Conservation (phyloP, 2,888 invertebrate species). For the Crepidodera aurea region DNA sequence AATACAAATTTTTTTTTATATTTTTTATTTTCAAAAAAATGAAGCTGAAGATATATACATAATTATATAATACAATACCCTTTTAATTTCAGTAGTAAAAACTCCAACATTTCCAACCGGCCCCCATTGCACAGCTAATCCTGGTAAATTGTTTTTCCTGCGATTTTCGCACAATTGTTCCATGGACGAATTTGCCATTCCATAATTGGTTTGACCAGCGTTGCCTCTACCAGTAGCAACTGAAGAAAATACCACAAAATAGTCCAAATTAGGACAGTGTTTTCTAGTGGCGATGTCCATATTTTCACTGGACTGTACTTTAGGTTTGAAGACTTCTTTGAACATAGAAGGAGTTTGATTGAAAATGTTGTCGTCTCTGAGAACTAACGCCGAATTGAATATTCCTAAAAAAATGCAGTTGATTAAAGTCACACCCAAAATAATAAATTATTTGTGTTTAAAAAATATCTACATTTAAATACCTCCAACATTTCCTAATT, state of each 20-base stretch:
- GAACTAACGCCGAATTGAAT: constrained; percentile 59
- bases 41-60: too few relatives aligned
- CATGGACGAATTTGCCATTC: constrained; percentile 45
- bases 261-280: constrained; percentile 55
- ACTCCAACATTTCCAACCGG: constrained; percentile 42
- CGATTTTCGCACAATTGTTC: constrained; percentile 46
- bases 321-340: constrained; percentile 64
- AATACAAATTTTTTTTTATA: too few relatives aligned
- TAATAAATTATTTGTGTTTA: too few relatives aligned
- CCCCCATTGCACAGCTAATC: constrained; percentile 47
- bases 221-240: constrained; percentile 43
- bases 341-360: constrained; percentile 65
- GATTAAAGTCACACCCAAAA: too few relatives aligned
- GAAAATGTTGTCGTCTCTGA: constrained; percentile 64
- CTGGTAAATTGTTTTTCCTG: constrained; percentile 42
- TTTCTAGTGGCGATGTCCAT: constrained; percentile 65
- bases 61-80: too few relatives aligned
- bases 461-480: background rate
- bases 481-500: constrained; percentile 67
- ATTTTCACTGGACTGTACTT: constrained; percentile 66
- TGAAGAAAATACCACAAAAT: constrained; percentile 47
- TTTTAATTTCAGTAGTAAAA: background rate
- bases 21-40: too few relatives aligned
- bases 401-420: constrained; percentile 36
- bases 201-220: constrained; percentile 46